These are phyloP conservation scores for Lophotis ruficrista DNA, from an alignment of 2,113 vertebrate genomes.

Conservation along the genomic window DNA sequence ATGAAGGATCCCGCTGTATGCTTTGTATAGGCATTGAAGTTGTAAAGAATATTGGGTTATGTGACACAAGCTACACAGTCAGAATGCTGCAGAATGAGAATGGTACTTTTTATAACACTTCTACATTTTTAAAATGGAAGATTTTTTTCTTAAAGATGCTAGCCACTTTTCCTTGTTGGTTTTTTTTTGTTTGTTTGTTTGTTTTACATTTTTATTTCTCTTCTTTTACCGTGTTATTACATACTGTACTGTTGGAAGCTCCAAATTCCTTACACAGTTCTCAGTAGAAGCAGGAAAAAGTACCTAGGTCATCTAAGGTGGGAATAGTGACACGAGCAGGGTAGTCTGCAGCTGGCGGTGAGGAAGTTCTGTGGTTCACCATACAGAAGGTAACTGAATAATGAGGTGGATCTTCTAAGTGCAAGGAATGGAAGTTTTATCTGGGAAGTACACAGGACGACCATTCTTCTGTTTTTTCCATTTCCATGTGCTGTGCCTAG, in stretches of 20 bases:
- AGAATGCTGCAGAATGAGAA: not conserved
- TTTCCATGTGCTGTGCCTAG: not conserved
- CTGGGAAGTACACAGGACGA: not conserved
- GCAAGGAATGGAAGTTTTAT: not conserved
- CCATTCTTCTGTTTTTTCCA: not conserved
- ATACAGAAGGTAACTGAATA: fast-evolving
- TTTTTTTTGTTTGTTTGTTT: too few relatives aligned
- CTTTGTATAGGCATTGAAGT: not conserved
- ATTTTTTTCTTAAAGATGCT: not conserved
- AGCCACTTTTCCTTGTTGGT: not conserved
- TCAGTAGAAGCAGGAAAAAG: not conserved
- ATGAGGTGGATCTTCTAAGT: not conserved
- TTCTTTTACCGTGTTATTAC: not conserved
- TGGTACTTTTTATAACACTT: not conserved
- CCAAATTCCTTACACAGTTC: not conserved
- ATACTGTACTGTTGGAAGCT: not conserved
- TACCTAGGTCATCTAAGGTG: not conserved
- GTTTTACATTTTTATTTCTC: not conserved
- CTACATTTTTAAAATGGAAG: not conserved
- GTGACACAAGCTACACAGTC: not conserved
- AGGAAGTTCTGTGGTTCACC: not conserved
- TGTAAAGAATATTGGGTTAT: not conserved
- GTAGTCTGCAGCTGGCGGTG: not conserved
- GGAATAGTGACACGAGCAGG: not conserved
- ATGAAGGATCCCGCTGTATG: conserved; percentile 1